Evolutionary conservation across 1,140 invertebrate genomes (phyloP).

Genomic region (Papilio aristodemus): DNA sequence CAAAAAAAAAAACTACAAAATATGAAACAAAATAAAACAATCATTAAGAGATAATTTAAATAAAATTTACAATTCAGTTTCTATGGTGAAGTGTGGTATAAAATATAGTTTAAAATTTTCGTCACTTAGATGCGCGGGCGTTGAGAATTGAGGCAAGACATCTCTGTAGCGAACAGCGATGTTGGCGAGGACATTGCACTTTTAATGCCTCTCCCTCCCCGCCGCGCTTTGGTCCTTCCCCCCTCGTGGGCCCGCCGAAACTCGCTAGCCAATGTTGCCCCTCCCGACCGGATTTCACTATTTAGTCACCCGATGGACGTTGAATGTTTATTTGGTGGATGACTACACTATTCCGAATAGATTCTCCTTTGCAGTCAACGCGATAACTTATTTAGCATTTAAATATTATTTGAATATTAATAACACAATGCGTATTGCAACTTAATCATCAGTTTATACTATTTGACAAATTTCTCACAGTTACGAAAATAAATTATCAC

Average conservation of each 20-base stretch:
- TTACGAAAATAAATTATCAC: background rate
- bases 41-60: background rate
- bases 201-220: conserved; percentile 49
- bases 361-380: conserved; percentile 3
- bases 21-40: no score
- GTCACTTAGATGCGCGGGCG: conserved; percentile 54
- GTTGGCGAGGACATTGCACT: conserved; percentile 79
- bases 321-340: conserved; percentile 46
- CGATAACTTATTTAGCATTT: background rate
- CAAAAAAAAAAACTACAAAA: no score
- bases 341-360: conserved; percentile 27
- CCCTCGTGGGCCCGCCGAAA: conserved; percentile 65
- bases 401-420: conserved; percentile 20
- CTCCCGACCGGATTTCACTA: conserved; percentile 69
- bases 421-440: background rate
- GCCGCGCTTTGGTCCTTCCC: conserved; percentile 62
- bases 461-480: conserved; percentile 3
- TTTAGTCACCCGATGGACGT: conserved; percentile 61
- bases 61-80: background rate
- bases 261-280: conserved; percentile 64
- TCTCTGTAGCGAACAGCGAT: conserved; percentile 53
- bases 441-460: conserved; percentile 1
- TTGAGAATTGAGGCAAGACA: conserved; percentile 56
- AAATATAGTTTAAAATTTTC: conserved; percentile 57
- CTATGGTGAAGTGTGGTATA: conserved; percentile 18